Evolutionary conservation across 2,888 invertebrate species (phyloP).

Genomic region (Callyntrura sp.): DNA sequence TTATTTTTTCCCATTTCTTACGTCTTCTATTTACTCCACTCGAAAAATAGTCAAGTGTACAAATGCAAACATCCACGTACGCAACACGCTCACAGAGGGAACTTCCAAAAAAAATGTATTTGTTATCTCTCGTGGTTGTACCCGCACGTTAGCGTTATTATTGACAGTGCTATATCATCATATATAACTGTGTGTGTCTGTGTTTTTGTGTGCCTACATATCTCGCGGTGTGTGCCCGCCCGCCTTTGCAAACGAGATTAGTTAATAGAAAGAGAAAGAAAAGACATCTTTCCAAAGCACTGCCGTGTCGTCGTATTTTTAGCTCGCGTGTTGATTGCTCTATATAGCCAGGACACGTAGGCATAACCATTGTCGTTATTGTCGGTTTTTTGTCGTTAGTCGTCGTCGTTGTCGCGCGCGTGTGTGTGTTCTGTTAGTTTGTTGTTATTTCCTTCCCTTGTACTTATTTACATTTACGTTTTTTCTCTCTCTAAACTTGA

Average conservation of each 20-base stretch:
- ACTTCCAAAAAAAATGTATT: too few relatives aligned
- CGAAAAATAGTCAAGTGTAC: background rate
- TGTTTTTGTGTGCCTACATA: too few relatives aligned
- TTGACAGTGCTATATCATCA: too few relatives aligned
- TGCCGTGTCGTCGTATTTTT: slow-evolving; percentile 66
- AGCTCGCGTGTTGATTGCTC: slow-evolving; percentile 66
- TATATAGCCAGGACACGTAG: slow-evolving; percentile 27
- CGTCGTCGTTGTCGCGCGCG: background rate
- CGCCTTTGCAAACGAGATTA: slow-evolving; percentile 30
- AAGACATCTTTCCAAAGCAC: background rate
- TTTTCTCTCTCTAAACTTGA: background rate
- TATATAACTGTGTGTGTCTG: too few relatives aligned
- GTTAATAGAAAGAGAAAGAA: background rate
- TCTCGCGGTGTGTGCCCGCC: slow-evolving; percentile 1
- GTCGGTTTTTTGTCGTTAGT: too few relatives aligned
- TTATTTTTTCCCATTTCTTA: background rate
- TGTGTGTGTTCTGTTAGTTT: background rate
- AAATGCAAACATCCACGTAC: too few relatives aligned
- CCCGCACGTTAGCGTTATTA: background rate
- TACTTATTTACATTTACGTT: slow-evolving; percentile 12
- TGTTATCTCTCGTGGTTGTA: too few relatives aligned
- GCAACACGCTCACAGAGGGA: too few relatives aligned
- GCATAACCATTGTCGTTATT: slow-evolving; percentile 19
- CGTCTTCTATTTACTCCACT: background rate
- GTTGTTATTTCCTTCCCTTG: background rate